Conservation (phyloP, 2,797 vertebrate genomes). For the Manis javanica region DNA sequence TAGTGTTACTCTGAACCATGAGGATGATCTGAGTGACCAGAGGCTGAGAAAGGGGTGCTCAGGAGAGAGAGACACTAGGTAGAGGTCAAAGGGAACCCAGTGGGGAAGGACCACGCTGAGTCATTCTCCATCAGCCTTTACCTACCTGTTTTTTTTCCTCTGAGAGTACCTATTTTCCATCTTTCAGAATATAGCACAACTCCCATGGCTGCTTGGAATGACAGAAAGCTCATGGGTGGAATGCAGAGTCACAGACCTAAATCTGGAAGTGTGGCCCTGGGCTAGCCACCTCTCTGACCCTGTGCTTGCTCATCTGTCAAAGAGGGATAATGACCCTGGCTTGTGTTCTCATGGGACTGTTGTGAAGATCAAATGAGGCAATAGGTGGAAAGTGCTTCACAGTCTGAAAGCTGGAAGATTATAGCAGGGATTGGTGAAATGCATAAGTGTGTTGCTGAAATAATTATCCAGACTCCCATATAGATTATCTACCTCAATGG, state of each 20-base stretch:
- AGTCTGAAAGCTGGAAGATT: not conserved
- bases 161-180: not conserved
- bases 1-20: not conserved
- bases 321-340: not conserved
- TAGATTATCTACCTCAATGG: not conserved
- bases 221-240: not conserved
- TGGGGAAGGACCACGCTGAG: not conserved
- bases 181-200: not conserved
- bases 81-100: not conserved
- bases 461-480: not conserved
- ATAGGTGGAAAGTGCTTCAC: not conserved
- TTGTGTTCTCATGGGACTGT: not conserved
- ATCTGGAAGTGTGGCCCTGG: not conserved
- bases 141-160: conserved; percentile 9
- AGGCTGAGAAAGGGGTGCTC: not conserved
- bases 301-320: not conserved
- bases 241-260: conserved; percentile 17
- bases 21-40: not conserved
- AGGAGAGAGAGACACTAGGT: not conserved
- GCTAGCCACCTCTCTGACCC: not conserved
- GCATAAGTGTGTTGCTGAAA: not conserved
- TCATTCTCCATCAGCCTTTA: not conserved
- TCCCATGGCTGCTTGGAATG: not conserved
- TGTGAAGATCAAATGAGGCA: not conserved
- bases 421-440: not conserved